These are phyloP conservation scores for Vollenhovia emeryi DNA, from an alignment of 1,140 invertebrate genomes.

Conservation along the genomic window DNA sequence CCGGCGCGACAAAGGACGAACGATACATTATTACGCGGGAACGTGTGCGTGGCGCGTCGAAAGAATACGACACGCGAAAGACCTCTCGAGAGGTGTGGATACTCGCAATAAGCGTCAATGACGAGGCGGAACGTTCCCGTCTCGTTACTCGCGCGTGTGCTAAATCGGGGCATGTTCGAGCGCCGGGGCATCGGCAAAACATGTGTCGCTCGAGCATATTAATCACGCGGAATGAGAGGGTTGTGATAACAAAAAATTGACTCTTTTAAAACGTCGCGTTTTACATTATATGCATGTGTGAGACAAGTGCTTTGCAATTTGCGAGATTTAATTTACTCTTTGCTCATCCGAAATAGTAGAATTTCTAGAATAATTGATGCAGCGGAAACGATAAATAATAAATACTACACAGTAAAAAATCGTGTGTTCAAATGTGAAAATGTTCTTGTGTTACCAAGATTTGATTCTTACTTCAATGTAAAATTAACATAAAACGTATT, in stretches of 20 bases:
- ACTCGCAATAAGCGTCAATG: conserved; percentile 45
- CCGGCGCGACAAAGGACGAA: conserved; percentile 1
- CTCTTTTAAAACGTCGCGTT: background rate
- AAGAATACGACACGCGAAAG: conserved; percentile 7
- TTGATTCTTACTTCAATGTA: too few species aligned
- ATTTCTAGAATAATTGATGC: background rate
- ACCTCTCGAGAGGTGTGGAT: conserved; percentile 24
- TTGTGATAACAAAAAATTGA: background rate
- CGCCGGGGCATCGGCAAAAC: background rate
- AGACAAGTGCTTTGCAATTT: background rate
- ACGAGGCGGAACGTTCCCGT: conserved; percentile 35
- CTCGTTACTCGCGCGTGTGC: conserved; percentile 30
- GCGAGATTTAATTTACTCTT: background rate
- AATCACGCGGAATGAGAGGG: background rate
- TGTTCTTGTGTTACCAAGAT: too few species aligned
- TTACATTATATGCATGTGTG: background rate
- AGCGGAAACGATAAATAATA: background rate
- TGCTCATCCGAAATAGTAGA: background rate
- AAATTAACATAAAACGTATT: too few species aligned
- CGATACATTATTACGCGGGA: conserved; percentile 15
- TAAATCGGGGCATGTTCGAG: conserved; percentile 17
- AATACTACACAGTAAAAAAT: too few species aligned
- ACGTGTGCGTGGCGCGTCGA: background rate
- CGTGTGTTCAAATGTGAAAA: too few species aligned
- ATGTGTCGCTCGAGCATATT: conserved; percentile 1